Base-by-base conservation (phyloP, 2,888 invertebrate genomes). In the Chymomyza caudatula region DNA sequence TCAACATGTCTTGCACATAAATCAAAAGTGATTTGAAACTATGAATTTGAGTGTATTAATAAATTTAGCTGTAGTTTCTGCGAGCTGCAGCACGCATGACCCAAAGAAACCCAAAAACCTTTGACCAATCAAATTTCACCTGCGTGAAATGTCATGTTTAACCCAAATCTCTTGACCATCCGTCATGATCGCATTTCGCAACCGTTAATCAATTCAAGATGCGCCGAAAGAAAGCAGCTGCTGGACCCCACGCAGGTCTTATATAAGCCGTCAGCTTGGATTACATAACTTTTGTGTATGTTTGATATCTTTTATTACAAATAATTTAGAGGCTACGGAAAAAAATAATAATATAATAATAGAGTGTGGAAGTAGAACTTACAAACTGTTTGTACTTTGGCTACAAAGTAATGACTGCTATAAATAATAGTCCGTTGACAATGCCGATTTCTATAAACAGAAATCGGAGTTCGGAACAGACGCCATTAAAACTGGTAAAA, bases 401-500 rank as follows among this genome's bases (percentile, higher is more conserved):
- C 53, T 20, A 53, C 43, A 60, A 60, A 60, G 53, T 53, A 53
- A 51, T 59, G 56, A 56, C 56, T 56, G 20, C 43, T n/a, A 59
- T 59, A 37, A 59, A 59, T 49, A 47, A 25, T 37, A 51, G 23
- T 19, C 20, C 4, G 8, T 29, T 29, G 29, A 0, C 29, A 6
- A 29, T 4, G 6, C 29, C 29, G 6, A 29, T 29, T 29, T 29
- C 11, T 29, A 29, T 29, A 29, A 4, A 6, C 29, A 5, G 4
- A 29, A 29, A 49, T 49, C 20, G 29, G 20, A 49, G 17, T 19
- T 15, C 19, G 4, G 49, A 20, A 19, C 3, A 8, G 19, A 49
- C 29, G 2, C 29, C 8, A 11, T 37, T 37, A 37, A 37, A 37
- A 37, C 85, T 85, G 85, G 56, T 13, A 65, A 78, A 85, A 80